Conservation (phyloP, 2,113 vertebrate species). For the Sebastes schlegelii region DNA sequence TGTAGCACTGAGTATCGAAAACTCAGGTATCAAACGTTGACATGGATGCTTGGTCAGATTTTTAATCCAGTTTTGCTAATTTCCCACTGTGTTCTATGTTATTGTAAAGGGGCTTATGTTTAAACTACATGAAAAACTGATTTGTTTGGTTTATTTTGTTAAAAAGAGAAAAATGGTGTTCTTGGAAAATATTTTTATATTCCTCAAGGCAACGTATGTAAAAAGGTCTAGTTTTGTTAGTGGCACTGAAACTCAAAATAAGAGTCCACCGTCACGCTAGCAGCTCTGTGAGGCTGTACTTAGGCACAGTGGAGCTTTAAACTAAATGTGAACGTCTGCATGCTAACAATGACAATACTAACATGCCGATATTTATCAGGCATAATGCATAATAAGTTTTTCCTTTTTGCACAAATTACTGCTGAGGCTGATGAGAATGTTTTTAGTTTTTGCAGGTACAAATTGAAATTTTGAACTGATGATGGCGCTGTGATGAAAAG, state of each 20-base stretch:
- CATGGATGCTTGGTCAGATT: background rate
- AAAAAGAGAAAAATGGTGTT: too few species aligned
- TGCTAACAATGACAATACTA: too few species aligned
- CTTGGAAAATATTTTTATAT: too few species aligned
- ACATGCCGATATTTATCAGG: background rate
- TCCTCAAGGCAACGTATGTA: too few species aligned
- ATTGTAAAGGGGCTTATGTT: background rate
- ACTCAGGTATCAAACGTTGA: conserved; percentile 3
- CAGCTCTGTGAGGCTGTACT: too few species aligned
- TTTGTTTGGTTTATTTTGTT: background rate
- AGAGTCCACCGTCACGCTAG: too few species aligned
- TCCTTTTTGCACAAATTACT: background rate
- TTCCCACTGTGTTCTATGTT: background rate
- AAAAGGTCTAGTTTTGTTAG: too few species aligned
- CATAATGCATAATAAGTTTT: background rate
- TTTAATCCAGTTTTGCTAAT: background rate
- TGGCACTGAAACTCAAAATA: too few species aligned
- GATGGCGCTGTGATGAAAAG: background rate
- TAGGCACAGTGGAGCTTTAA: too few species aligned
- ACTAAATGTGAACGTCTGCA: too few species aligned
- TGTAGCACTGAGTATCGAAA: background rate
- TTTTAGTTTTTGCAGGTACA: background rate
- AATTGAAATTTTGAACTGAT: background rate
- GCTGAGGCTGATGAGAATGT: background rate
- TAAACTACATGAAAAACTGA: background rate